Conservation (phyloP, 2,113 vertebrate species). For the Saiga tatarica region DNA sequence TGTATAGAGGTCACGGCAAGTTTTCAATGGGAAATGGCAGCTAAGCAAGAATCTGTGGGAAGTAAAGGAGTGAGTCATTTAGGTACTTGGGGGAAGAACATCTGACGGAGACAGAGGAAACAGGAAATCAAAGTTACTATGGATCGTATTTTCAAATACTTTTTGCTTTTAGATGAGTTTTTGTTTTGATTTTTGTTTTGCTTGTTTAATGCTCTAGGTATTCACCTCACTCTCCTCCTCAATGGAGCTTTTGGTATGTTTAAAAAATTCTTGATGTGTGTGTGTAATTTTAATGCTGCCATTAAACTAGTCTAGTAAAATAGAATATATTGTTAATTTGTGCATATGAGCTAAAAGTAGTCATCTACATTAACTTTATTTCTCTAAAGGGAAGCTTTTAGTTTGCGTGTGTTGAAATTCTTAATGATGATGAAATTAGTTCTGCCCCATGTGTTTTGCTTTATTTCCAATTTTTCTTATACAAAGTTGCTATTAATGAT, state of each 20-base stretch:
- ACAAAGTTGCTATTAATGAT: neutral
- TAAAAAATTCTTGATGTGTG: neutral
- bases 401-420: neutral
- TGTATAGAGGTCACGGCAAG: neutral
- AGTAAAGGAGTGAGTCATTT: neutral
- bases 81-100: neutral
- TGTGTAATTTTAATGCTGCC: neutral
- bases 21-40: neutral
- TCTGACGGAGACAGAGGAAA: neutral
- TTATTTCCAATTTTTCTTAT: slow-evolving; percentile 26
- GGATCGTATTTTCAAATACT: neutral
- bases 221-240: neutral
- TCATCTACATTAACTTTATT: neutral
- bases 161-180: neutral
- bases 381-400: neutral
- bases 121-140: neutral
- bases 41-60: neutral
- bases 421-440: slow-evolving; percentile 44
- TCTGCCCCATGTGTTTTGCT: neutral
- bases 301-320: neutral
- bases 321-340: neutral
- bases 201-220: neutral
- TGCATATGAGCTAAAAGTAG: neutral
- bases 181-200: neutral
- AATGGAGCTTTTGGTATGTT: neutral